Conservation (phyloP, 2,113 vertebrate genomes). For the Synchiropus splendidus region DNA sequence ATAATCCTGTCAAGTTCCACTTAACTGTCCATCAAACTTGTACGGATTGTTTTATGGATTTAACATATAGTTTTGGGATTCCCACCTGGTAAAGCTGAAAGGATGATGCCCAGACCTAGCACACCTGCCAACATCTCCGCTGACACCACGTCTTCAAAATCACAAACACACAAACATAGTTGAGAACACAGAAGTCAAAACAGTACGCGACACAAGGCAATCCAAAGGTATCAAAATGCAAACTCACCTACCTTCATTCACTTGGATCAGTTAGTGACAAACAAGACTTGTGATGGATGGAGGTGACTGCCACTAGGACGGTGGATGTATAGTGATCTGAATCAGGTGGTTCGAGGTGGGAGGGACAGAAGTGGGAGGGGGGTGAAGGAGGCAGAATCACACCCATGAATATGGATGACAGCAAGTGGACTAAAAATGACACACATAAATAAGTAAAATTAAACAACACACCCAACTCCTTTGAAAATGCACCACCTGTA, state of each 20-base stretch:
- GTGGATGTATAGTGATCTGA: constrained; percentile 22
- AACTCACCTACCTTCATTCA: constrained; percentile 36
- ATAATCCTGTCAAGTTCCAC: too few relatives aligned
- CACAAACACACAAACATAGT: constrained; percentile 13
- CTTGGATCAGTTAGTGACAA: constrained; percentile 4
- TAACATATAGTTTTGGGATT: constrained; percentile 2
- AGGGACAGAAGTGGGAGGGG: constrained; percentile 16
- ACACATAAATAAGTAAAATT: too few relatives aligned
- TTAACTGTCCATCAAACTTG: too few relatives aligned
- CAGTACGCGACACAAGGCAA: background rate
- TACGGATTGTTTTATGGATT: too few relatives aligned
- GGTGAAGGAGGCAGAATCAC: constrained; percentile 11
- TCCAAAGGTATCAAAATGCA: background rate
- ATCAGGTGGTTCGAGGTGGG: constrained; percentile 9
- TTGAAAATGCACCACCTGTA: too few relatives aligned
- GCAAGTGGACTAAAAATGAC: too few relatives aligned
- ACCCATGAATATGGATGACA: too few relatives aligned
- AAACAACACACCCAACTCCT: too few relatives aligned
- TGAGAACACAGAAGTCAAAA: constrained; percentile 5
- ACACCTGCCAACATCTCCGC: constrained; percentile 63
- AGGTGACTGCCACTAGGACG: constrained; percentile 18
- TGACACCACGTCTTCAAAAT: constrained; percentile 39
- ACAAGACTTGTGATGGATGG: too few relatives aligned
- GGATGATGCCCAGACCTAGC: constrained; percentile 48
- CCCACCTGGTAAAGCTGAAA: constrained; percentile 56